These are phyloP conservation scores for Diplodus puntazzo DNA, from an alignment of 2,797 vertebrate species.

Conservation along the genomic window DNA sequence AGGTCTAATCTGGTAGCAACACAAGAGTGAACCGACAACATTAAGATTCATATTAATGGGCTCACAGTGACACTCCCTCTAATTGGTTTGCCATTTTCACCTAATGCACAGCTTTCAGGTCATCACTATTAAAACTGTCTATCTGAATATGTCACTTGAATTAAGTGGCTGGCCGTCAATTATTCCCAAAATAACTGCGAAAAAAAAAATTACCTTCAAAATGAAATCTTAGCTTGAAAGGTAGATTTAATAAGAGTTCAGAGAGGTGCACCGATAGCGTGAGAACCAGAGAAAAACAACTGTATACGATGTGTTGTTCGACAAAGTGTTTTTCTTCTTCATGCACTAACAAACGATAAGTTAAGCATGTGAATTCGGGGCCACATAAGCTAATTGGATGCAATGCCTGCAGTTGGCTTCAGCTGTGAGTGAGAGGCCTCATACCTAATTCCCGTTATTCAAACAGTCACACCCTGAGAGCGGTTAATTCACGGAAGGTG, in stretches of 20 bases:
- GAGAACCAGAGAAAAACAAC: slow-evolving; percentile 24
- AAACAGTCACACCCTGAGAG: slow-evolving; percentile 79
- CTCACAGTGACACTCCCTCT: slow-evolving; percentile 39
- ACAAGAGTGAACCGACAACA: slow-evolving; percentile 53
- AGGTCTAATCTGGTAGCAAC: slow-evolving; percentile 57
- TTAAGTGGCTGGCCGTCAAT: slow-evolving; percentile 29
- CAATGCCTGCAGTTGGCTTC: slow-evolving; percentile 79
- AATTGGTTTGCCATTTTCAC: slow-evolving; percentile 70
- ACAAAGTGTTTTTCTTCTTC: slow-evolving; percentile 60
- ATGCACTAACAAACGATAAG: slow-evolving; percentile 72
- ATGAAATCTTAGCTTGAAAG: not conserved
- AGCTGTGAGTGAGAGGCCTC: slow-evolving; percentile 82
- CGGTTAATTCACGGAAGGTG: slow-evolving; percentile 83
- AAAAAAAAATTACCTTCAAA: slow-evolving; percentile 2
- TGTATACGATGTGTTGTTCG: slow-evolving; percentile 24
- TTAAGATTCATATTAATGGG: slow-evolving; percentile 60
- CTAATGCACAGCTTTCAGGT: slow-evolving; percentile 55
- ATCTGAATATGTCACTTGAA: slow-evolving; percentile 48
- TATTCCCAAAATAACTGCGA: slow-evolving; percentile 9
- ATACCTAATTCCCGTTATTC: slow-evolving; percentile 79
- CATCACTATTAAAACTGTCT: slow-evolving; percentile 47
- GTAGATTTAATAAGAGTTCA: slow-evolving; percentile 3
- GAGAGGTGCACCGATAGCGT: not conserved
- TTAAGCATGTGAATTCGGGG: slow-evolving; percentile 81
- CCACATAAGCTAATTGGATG: slow-evolving; percentile 81